Base-by-base conservation (phyloP, 2,797 vertebrate species). In the Cuculus canorus region DNA sequence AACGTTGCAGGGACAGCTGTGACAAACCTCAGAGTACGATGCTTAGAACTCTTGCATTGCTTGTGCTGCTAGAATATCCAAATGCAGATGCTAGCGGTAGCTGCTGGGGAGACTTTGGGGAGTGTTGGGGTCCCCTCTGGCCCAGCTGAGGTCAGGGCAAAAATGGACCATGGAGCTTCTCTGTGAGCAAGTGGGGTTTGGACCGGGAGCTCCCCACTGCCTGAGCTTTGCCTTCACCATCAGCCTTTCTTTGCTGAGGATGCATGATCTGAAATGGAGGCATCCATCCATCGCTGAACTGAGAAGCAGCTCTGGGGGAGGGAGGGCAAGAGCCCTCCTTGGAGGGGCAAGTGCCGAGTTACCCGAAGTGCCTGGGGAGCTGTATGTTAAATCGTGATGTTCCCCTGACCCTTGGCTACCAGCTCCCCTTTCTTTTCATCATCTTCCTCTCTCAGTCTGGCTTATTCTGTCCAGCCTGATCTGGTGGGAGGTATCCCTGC, bases 201-300 rank as follows among this genome's bases (percentile, higher is more conserved):
- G 33, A 85, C 13, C 52, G 30, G 50, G 50, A 78, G 78, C 50
- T 78, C 47, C 10, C 22, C 8, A 4, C 50, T 25, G 48, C 69
- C 65, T 39, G 56, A 82, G 69, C 78, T 82, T 82, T 80, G 41
- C 81, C 64, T 79, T 83, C 87, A 18, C 56, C 21, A 11, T 39
- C 43, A 73, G 93, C 53, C 68, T 82, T 86, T 79, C 90, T 79
- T 68, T 33, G 35, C 61, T 2, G 24, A 0, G 7, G 65, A 60
- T 87, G 79, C 3, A 1, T 52, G 81, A n/a, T 82, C 76, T 94
- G 94, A 95, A 95, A 97, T 96, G 89, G 90, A 95, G 86, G 85
- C 69, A 60, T 65, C 82, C 24, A n/a, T 87, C 91, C 87, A 19
- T 60, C 1, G n/a, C 73, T 65, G 80, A 93, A 30, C 60, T 4